phyloP scores from a whole-genome alignment of 2,888 invertebrate species.

The Leptothorax acervorum region DNA sequence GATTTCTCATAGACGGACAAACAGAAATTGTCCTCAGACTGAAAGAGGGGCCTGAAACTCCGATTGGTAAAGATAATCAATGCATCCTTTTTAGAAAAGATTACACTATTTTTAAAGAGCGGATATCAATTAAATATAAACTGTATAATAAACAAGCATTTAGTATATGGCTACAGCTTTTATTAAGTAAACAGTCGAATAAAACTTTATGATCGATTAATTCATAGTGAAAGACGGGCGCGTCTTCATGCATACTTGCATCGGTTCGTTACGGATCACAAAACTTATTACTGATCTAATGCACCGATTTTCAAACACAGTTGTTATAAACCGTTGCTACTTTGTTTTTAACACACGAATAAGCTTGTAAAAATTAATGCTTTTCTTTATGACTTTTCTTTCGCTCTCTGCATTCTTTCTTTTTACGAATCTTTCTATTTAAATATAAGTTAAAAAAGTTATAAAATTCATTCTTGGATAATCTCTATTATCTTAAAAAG shows the following conservation, averaged over 20 bases:
- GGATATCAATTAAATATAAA: background rate
- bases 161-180: background rate
- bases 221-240: conserved; percentile 25
- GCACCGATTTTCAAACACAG: conserved; percentile 51
- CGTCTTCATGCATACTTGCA: conserved; percentile 29
- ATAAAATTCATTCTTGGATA: background rate
- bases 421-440: conserved; percentile 6
- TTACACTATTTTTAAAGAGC: background rate
- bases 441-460: background rate
- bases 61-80: conserved; percentile 89
- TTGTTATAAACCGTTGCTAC: conserved; percentile 27
- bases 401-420: background rate
- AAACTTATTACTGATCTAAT: conserved; percentile 49
- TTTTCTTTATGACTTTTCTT: background rate
- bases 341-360: conserved; percentile 8
- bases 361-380: conserved; percentile 11
- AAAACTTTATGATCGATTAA: conserved; percentile 55
- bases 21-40: conserved; percentile 96
- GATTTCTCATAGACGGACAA: conserved; percentile 94
- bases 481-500: background rate
- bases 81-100: background rate
- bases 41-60: conserved; percentile 95
- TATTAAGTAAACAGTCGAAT: conserved; percentile 2
- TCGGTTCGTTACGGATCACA: conserved; percentile 47
- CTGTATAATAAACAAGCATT: background rate